These are phyloP conservation scores for Megamerina dolium DNA, from an alignment of 2,888 invertebrate genomes.

Conservation along the genomic window DNA sequence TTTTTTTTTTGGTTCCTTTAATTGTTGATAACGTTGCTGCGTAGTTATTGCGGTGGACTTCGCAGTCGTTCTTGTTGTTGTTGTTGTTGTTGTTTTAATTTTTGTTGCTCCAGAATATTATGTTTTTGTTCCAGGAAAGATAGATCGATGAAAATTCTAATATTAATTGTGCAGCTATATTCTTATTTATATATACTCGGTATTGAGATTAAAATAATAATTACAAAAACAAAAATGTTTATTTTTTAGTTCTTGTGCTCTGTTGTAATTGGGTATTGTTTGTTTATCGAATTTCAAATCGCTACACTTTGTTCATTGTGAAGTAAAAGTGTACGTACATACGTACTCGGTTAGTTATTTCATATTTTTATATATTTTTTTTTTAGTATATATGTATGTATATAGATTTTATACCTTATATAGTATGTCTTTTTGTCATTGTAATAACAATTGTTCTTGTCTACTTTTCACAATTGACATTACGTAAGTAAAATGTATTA, in stretches of 20 bases:
- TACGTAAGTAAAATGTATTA: too few relatives aligned
- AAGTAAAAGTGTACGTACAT: too few relatives aligned
- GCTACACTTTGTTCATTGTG: too few relatives aligned
- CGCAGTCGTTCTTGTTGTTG: constrained; percentile 44
- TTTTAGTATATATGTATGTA: too few relatives aligned
- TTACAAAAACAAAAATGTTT: not conserved
- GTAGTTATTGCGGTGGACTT: constrained; percentile 43
- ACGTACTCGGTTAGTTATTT: too few relatives aligned
- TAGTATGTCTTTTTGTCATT: too few relatives aligned
- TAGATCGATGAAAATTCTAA: constrained; percentile 76
- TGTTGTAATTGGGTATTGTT: too few relatives aligned
- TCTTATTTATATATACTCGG: constrained; percentile 20
- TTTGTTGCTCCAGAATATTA: constrained; percentile 58
- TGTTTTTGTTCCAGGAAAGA: constrained; percentile 73
- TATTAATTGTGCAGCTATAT: constrained; percentile 50
- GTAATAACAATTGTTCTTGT: too few relatives aligned
- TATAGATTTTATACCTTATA: too few relatives aligned
- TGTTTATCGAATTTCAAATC: too few relatives aligned
- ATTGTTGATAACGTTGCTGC: constrained; percentile 48
- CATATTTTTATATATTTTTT: too few relatives aligned
- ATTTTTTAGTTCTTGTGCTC: not conserved
- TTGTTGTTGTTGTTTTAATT: constrained; percentile 48
- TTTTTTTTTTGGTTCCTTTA: constrained; percentile 17
- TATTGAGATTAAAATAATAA: not conserved
- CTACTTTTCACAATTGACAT: too few relatives aligned